phyloP scores from a whole-genome alignment of 2,797 vertebrate species.

The Siniperca scherzeri region DNA sequence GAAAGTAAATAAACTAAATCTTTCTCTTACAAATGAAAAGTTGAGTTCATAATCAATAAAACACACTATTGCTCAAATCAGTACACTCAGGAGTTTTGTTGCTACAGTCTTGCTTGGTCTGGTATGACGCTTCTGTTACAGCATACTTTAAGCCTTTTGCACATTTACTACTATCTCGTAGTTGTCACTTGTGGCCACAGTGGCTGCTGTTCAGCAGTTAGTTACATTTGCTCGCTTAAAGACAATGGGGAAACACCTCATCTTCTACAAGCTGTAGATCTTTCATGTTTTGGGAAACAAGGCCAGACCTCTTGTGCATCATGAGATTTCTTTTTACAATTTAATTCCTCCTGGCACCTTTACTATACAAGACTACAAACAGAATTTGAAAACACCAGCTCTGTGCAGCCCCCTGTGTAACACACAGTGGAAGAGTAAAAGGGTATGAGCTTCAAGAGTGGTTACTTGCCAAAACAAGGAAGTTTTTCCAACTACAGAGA shows the following conservation, averaged over 20 bases:
- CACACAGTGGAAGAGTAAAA: conserved; percentile 51
- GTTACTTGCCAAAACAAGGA: conserved; percentile 57
- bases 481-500: conserved; percentile 21
- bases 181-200: not conserved
- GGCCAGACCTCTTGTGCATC: conserved; percentile 10
- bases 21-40: not conserved
- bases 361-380: not conserved
- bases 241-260: rapidly evolving
- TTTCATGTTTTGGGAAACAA: not conserved
- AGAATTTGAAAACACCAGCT: conserved; percentile 24
- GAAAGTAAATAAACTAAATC: too few relatives aligned
- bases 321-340: not conserved
- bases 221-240: not conserved
- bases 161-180: not conserved
- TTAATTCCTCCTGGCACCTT: not conserved
- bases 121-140: not conserved
- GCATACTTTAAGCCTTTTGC: not conserved
- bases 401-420: conserved; percentile 40
- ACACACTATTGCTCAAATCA: not conserved
- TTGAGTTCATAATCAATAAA: not conserved
- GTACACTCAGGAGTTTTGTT: not conserved
- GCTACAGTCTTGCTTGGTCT: too few relatives aligned
- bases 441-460: conserved; percentile 63
- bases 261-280: not conserved
- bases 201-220: not conserved